Percentiles rank a stretch among this genome's conserved stretches.
Evolutionary conservation across 2,113 vertebrate species (phyloP).

Genomic region (Mesitornis unicolor): DNA sequence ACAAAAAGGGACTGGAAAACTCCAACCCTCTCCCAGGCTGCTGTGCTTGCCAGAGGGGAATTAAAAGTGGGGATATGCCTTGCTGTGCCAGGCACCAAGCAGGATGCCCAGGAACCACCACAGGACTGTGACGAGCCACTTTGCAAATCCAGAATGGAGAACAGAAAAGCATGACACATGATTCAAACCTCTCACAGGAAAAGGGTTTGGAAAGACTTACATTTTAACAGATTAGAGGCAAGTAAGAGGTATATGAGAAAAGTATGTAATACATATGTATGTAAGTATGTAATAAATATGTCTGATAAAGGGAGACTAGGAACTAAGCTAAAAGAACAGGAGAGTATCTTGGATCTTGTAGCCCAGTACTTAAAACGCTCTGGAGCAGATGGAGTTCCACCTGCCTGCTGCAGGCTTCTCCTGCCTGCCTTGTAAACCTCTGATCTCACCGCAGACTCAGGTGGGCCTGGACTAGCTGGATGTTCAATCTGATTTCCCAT

Average conservation of each 20-base stretch:
- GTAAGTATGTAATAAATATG: no score
- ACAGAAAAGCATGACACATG: neutral
- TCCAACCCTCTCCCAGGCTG: neutral
- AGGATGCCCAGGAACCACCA: neutral
- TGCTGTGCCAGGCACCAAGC: neutral
- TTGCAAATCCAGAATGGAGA: neutral
- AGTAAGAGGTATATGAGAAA: neutral
- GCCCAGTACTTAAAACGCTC: neutral
- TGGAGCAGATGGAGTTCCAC: neutral
- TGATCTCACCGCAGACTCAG: neutral
- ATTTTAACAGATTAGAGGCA: neutral
- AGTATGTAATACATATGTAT: neutral
- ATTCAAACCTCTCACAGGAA: neutral
- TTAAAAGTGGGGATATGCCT: neutral
- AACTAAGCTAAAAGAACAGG: neutral
- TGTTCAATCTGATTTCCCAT: neutral
- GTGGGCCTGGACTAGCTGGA: neutral
- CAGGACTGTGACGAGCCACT: rapidly evolving
- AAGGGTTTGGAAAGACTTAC: neutral
- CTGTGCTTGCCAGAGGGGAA: neutral
- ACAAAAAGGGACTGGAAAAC: neutral
- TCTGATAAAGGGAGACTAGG: neutral
- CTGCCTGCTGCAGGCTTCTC: neutral
- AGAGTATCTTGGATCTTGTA: neutral
- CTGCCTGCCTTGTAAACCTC: neutral